phyloP scores from a whole-genome alignment of 2,797 vertebrate genomes.

The Hephaestus fuliginosus region DNA sequence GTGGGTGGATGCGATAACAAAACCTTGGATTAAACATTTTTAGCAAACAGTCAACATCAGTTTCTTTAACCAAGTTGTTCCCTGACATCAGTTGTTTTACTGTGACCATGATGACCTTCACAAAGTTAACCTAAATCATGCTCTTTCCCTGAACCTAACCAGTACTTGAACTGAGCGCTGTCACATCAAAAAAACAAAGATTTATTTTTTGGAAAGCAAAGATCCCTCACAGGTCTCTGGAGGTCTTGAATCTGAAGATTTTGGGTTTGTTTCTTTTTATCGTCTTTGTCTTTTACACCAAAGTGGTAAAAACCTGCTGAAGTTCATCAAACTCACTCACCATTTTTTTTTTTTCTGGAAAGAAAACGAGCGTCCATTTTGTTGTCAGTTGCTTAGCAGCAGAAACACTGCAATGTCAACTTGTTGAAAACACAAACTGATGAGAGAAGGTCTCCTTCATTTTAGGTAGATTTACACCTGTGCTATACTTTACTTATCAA shows the following conservation, averaged over 20 bases:
- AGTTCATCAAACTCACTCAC: background rate
- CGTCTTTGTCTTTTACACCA: background rate
- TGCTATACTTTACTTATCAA: background rate
- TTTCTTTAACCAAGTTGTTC: background rate
- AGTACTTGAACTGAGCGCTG: too few relatives aligned
- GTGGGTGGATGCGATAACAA: background rate
- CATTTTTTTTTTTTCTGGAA: background rate
- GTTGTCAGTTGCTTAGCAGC: background rate
- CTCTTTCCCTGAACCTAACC: background rate
- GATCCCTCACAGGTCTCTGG: background rate
- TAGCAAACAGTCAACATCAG: background rate
- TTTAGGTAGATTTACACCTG: background rate
- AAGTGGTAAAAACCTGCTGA: background rate
- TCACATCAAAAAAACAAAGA: too few relatives aligned
- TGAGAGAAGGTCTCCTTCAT: background rate
- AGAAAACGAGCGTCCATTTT: background rate
- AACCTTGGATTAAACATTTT: background rate
- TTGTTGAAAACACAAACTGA: background rate
- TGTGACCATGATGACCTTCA: background rate
- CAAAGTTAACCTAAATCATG: background rate
- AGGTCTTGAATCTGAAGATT: background rate
- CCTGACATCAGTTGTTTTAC: background rate
- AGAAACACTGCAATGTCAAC: background rate
- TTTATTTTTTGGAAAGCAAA: too few relatives aligned
- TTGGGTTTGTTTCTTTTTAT: background rate